These are phyloP conservation scores for Cyprinodon diabolis DNA, from an alignment of 2,797 vertebrate species.

Conservation along the genomic window DNA sequence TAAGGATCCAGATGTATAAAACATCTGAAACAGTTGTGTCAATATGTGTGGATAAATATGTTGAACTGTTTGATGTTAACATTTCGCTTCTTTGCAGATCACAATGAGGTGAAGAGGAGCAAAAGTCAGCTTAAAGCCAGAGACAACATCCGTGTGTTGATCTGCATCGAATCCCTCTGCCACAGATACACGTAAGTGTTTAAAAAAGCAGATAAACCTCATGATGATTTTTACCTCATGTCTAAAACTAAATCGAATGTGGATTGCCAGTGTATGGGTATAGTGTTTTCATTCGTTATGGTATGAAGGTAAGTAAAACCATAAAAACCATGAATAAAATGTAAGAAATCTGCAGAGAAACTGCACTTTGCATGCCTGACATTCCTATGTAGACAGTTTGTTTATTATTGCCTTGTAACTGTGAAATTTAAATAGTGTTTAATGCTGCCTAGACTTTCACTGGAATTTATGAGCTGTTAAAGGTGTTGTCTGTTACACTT, in stretches of 20 bases:
- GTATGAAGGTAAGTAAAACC: constrained; percentile 25
- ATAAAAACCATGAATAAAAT: constrained; percentile 18
- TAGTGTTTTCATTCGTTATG: constrained; percentile 63
- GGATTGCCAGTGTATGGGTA: constrained; percentile 19
- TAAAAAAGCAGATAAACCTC: background rate
- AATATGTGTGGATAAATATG: background rate
- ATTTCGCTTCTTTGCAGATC: constrained; percentile 77
- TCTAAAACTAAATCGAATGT: constrained; percentile 5
- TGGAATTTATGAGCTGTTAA: constrained; percentile 74
- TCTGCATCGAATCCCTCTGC: constrained; percentile 96
- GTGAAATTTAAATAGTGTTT: constrained; percentile 51
- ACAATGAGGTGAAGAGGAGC: constrained; percentile 88
- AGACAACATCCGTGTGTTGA: constrained; percentile 88
- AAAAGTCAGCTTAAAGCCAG: constrained; percentile 85
- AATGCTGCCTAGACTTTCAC: constrained; percentile 56
- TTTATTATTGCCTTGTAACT: constrained; percentile 32
- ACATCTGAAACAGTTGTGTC: background rate
- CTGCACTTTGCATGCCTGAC: constrained; percentile 29
- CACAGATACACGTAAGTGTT: constrained; percentile 90
- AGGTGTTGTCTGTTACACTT: constrained; percentile 74
- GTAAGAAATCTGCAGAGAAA: constrained; percentile 22
- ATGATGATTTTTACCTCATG: background rate
- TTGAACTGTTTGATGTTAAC: constrained; percentile 9
- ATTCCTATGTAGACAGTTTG: constrained; percentile 37
- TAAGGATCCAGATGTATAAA: background rate